Evolutionary conservation across 2,113 vertebrate species (phyloP).

Genomic region (Rutilus rutilus): DNA sequence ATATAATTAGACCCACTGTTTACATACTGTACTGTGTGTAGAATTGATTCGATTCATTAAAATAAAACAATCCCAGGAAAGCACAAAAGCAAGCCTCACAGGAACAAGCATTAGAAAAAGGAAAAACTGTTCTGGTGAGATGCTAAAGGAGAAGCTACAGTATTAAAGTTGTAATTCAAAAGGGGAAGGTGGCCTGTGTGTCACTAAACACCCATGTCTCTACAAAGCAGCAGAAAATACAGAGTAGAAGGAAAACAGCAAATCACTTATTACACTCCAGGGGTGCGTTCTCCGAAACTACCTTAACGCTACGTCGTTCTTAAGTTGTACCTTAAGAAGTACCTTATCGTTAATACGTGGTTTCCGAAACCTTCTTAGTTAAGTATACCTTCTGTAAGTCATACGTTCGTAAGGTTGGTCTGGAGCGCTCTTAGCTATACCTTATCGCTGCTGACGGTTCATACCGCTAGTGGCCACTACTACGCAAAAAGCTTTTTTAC

Average conservation of each 20-base stretch:
- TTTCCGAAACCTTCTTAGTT: too few relatives aligned
- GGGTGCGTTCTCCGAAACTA: too few relatives aligned
- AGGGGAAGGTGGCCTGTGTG: constrained; percentile 16
- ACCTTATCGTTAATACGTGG: too few relatives aligned
- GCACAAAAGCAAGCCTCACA: not conserved
- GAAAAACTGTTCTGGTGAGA: not conserved
- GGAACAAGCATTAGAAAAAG: not conserved
- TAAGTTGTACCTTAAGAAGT: too few relatives aligned
- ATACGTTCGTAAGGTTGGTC: too few relatives aligned
- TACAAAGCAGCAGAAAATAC: constrained; percentile 3
- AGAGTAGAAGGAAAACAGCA: constrained; percentile 12
- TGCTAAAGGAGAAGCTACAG: constrained; percentile 18
- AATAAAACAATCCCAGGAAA: constrained; percentile 30
- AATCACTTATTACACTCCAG: constrained; percentile 26
- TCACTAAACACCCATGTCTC: constrained; percentile 13
- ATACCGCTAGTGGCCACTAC: too few relatives aligned
- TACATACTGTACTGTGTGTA: constrained; percentile 33
- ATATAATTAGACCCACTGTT: constrained; percentile 47
- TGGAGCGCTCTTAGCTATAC: too few relatives aligned
- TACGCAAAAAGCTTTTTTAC: too few relatives aligned
- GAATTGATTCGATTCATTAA: constrained; percentile 41
- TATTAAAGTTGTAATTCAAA: constrained; percentile 54
- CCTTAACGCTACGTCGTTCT: too few relatives aligned
- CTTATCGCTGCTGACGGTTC: too few relatives aligned
- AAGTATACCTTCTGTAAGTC: too few relatives aligned